Evolutionary conservation across 1,140 invertebrate species (phyloP), one percentile per base, ranked within the genome.

Genomic region (Ips nitidus): DNA sequence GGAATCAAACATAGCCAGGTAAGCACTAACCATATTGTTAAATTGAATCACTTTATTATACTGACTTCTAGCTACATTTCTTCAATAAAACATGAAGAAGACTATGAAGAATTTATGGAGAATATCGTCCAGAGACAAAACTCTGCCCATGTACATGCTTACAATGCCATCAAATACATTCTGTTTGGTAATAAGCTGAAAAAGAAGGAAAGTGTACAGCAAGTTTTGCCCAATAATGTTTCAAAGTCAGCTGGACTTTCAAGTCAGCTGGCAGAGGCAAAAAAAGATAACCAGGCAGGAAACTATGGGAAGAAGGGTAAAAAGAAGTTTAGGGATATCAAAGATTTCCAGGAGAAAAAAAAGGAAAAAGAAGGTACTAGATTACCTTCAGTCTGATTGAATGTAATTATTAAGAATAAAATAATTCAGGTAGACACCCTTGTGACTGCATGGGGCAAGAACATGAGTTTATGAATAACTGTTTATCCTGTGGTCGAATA

Each of bases 401-500:
- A 45, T 58, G 4, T 66, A 36, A 66, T 38, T 4, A 56, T 56
- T 47, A 59, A 71, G 67, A 66, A 66, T 4, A 43, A 57, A 74
- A 66, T 69, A 74, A 52, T 68, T n/a, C 75, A 91, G 94, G 95
- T 47, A 86, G 96, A 63, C 89, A 93, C 74, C 81, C 82, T 53
- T 99, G 98, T 84, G 87, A 96, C 61, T 99, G 98, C 79, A 91
- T 98, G 83, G 96, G 95, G 1, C 87, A 88, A 8, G 92, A 91
- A 78, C 98, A 99, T 82, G 83, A 87, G 58, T 82, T 99, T 6
- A 87, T 99, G 56, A 96, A 93, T 78, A 99, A 99, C 82, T 99
- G 98, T 76, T 77, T 93, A 0, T 88, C 88, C 61, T 99, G 98
- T 85, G 98, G 98, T 0, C 84, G 95, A 71, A 92, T 99, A 76